Evolutionary conservation across 2,888 invertebrate genomes (phyloP).

Genomic region (Caenorhabditis sp.): DNA sequence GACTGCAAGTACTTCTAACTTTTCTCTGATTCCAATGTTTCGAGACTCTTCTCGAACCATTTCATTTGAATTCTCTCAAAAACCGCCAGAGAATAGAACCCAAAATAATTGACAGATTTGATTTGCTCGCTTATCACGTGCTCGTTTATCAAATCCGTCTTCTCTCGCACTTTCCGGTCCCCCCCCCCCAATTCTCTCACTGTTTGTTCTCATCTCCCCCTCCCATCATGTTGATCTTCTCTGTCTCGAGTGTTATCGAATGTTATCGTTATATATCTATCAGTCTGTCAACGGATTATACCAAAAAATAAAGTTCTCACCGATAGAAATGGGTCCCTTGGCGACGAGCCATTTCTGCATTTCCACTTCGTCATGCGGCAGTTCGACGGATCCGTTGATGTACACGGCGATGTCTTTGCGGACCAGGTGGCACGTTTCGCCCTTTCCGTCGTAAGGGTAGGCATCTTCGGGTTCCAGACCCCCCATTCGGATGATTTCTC

Average conservation of each 20-base stretch:
- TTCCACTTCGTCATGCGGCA: conserved; percentile 80
- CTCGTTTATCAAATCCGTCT: conserved; percentile 28
- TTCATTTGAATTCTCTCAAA: conserved; percentile 31
- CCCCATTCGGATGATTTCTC: conserved; percentile 86
- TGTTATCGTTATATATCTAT: too few species aligned
- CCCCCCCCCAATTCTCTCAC: conserved; percentile 14
- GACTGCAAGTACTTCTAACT: conserved; percentile 29
- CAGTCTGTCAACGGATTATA: too few species aligned
- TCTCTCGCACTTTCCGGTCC: conserved; percentile 29
- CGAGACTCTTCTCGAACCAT: neutral
- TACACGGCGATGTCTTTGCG: conserved; percentile 75
- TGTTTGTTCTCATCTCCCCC: conserved; percentile 44
- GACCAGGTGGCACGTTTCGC: conserved; percentile 76
- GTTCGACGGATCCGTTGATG: conserved; percentile 81
- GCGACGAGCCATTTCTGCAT: conserved; percentile 79
- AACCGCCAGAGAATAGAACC: conserved; percentile 46
- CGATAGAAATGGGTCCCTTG: conserved; percentile 82
- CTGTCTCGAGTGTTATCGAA: conserved; percentile 24
- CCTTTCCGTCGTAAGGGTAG: conserved; percentile 89
- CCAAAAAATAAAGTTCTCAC: conserved; percentile 62
- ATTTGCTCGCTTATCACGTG: conserved; percentile 26
- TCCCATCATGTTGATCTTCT: conserved; percentile 29
- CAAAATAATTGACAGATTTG: conserved; percentile 58
- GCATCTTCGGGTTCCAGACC: conserved; percentile 93
- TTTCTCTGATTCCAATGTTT: too few species aligned